phyloP scores from a whole-genome alignment of 2,113 vertebrate genomes.

The Megatriorchis doriae region DNA sequence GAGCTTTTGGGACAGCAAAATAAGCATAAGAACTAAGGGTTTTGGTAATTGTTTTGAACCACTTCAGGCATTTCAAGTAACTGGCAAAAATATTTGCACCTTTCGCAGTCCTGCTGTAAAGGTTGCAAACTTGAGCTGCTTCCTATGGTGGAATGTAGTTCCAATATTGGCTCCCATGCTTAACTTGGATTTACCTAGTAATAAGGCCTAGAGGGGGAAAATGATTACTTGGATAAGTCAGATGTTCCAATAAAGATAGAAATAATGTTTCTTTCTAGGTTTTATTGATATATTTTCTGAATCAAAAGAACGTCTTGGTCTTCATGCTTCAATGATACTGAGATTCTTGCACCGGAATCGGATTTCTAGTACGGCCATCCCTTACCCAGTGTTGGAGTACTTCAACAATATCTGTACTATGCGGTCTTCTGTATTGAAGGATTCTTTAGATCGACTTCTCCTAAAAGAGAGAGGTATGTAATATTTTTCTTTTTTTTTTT shows the following conservation, averaged over 20 bases:
- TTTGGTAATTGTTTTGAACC: not conserved
- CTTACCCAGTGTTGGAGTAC: conserved; percentile 90
- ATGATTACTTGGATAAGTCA: not conserved
- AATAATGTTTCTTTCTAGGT: conserved; percentile 69
- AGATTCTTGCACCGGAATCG: conserved; percentile 92
- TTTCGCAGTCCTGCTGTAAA: not conserved
- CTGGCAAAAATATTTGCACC: not conserved
- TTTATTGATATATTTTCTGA: conserved; percentile 98
- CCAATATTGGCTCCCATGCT: not conserved
- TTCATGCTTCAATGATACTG: conserved; percentile 88
- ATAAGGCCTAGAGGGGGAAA: not conserved
- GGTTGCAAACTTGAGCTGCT: not conserved
- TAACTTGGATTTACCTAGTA: not conserved
- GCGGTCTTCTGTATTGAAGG: conserved; percentile 89
- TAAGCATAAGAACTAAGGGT: not conserved
- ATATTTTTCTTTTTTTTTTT: not conserved
- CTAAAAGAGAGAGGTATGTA: conserved; percentile 89
- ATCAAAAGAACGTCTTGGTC: conserved; percentile 84
- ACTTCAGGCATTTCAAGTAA: not conserved
- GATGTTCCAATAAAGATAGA: not conserved
- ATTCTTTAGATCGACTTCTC: conserved; percentile 85
- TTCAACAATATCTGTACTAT: conserved; percentile 93
- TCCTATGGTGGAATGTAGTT: not conserved
- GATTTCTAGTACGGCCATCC: conserved; percentile 86
- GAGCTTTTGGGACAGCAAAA: not conserved